Conservation (phyloP, 2,113 vertebrate species). For the Probosciger aterrimus region DNA sequence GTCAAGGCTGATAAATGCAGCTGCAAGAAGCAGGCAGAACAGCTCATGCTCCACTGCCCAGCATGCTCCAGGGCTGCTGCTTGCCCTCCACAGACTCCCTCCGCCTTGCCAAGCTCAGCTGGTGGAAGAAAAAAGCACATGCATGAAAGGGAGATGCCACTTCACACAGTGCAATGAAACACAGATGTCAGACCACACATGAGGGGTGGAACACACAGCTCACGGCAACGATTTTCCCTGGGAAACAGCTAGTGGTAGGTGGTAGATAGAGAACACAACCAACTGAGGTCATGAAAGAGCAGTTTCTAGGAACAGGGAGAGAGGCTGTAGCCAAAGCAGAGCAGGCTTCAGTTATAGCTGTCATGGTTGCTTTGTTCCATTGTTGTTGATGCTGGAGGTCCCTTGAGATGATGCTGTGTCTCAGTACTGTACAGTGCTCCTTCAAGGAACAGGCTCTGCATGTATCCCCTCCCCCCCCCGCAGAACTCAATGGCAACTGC, state of each 20-base stretch:
- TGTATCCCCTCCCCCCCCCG: neutral
- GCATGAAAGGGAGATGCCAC: neutral
- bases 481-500: neutral
- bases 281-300: neutral
- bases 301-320: neutral
- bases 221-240: neutral
- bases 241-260: neutral
- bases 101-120: neutral
- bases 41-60: neutral
- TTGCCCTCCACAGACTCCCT: neutral
- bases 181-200: slow-evolving; percentile 29
- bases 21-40: neutral
- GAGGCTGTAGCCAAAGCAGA: accelerated
- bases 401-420: neutral
- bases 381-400: neutral
- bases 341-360: neutral
- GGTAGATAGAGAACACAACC: neutral
- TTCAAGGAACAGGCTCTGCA: neutral
- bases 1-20: neutral
- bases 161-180: neutral
- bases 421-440: neutral
- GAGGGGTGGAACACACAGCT: neutral
- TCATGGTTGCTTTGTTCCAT: neutral
- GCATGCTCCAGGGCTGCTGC: neutral
- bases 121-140: neutral